Evolutionary conservation across 2,888 invertebrate species (phyloP).

Genomic region (Helobdella robusta): DNA sequence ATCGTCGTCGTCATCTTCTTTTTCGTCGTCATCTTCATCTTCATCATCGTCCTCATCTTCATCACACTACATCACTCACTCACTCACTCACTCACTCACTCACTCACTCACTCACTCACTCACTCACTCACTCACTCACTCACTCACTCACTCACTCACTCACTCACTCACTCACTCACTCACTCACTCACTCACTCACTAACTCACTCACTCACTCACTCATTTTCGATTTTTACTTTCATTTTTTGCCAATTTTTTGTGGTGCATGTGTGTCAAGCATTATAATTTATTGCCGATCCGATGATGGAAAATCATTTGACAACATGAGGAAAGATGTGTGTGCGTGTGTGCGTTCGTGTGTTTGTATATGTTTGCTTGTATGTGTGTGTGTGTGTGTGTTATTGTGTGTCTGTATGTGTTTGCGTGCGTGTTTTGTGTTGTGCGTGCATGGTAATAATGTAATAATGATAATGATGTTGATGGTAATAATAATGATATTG

Average conservation of each 20-base stretch:
- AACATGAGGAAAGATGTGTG: too few species aligned
- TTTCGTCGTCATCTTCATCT: background rate
- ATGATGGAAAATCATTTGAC: too few species aligned
- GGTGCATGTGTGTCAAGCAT: too few species aligned
- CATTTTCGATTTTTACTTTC: constrained; percentile 7
- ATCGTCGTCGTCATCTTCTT: background rate
- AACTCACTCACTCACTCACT: constrained; percentile 25
- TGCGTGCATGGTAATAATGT: too few species aligned
- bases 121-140: constrained; percentile 27
- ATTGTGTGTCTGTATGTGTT: too few species aligned
- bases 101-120: constrained; percentile 28
- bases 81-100: constrained; percentile 27
- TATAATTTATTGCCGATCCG: too few species aligned
- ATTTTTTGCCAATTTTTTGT: too few species aligned
- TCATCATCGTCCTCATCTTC: background rate
- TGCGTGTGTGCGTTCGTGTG: too few species aligned
- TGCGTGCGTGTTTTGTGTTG: too few species aligned
- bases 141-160: constrained; percentile 28
- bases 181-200: constrained; percentile 27
- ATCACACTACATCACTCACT: constrained; percentile 19
- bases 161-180: constrained; percentile 28
- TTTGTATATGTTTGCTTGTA: too few species aligned
- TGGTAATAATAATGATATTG: background rate
- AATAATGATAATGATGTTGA: background rate
- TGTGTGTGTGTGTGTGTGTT: too few species aligned